Conservation (phyloP, 2,113 vertebrate genomes). For the Hippopotamus amphibius region DNA sequence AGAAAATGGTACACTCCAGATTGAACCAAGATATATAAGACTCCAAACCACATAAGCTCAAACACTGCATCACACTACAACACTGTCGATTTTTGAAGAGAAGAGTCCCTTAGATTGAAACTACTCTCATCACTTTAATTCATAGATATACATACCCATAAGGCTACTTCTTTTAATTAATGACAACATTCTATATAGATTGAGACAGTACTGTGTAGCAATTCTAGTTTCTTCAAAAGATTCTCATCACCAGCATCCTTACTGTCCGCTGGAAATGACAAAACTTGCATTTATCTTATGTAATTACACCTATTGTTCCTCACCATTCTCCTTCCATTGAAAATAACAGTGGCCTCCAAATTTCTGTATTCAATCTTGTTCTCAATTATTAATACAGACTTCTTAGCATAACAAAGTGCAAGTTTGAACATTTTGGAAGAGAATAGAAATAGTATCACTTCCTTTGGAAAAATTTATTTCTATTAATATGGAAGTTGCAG, state of each 20-base stretch:
- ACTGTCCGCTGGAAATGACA: background rate
- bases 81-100: background rate
- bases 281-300: background rate
- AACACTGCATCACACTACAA: accelerated
- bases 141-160: background rate
- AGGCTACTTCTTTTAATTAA: background rate
- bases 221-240: background rate
- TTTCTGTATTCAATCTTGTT: background rate
- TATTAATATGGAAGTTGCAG: background rate
- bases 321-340: background rate
- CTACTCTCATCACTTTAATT: background rate
- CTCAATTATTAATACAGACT: background rate
- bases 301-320: background rate
- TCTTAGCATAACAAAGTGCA: background rate
- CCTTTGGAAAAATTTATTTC: background rate
- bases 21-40: background rate
- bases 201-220: background rate
- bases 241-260: background rate
- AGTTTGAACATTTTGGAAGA: background rate
- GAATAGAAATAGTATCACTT: background rate
- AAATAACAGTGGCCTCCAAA: background rate
- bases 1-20: background rate
- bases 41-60: background rate
- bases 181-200: background rate
- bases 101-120: background rate